phyloP scores from a whole-genome alignment of 2,888 invertebrate species.

The Hypomecis atomaria region DNA sequence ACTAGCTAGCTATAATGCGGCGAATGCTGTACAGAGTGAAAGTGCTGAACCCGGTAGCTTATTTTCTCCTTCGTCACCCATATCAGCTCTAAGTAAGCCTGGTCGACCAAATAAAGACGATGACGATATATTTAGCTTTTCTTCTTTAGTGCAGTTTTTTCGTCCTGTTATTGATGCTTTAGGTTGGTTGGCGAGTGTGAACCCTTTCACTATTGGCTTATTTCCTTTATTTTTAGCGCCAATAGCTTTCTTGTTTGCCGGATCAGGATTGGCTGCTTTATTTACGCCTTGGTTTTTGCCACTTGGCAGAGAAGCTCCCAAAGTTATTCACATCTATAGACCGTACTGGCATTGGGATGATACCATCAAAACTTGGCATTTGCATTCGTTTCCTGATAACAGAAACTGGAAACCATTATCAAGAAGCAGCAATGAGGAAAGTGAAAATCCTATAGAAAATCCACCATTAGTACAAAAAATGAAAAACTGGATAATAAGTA shows the following conservation, averaged over 20 bases:
- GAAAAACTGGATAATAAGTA: conserved; percentile 60
- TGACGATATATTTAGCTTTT: conserved; percentile 79
- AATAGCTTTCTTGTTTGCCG: conserved; percentile 85
- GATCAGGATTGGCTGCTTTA: conserved; percentile 86
- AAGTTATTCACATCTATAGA: conserved; percentile 66
- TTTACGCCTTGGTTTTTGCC: conserved; percentile 88
- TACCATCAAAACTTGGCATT: conserved; percentile 81
- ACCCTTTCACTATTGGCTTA: conserved; percentile 85
- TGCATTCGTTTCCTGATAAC: conserved; percentile 68
- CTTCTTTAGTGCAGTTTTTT: conserved; percentile 74
- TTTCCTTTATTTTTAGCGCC: conserved; percentile 87
- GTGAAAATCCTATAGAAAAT: conserved; percentile 40
- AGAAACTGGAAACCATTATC: conserved; percentile 52
- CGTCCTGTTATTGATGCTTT: conserved; percentile 80
- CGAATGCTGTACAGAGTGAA: conserved; percentile 56
- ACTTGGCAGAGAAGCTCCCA: conserved; percentile 70
- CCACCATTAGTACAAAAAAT: conserved; percentile 58
- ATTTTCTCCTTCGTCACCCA: conserved; percentile 60
- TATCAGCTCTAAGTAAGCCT: conserved; percentile 62
- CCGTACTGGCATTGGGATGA: conserved; percentile 86
- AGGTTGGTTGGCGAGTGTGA: conserved; percentile 82
- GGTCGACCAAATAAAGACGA: conserved; percentile 65
- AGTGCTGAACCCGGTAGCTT: conserved; percentile 57
- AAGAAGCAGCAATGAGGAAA: conserved; percentile 51
- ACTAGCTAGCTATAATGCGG: conserved; percentile 70